These are phyloP conservation scores for Zelleria hepariella DNA, from an alignment of 2,888 invertebrate species.

Conservation along the genomic window DNA sequence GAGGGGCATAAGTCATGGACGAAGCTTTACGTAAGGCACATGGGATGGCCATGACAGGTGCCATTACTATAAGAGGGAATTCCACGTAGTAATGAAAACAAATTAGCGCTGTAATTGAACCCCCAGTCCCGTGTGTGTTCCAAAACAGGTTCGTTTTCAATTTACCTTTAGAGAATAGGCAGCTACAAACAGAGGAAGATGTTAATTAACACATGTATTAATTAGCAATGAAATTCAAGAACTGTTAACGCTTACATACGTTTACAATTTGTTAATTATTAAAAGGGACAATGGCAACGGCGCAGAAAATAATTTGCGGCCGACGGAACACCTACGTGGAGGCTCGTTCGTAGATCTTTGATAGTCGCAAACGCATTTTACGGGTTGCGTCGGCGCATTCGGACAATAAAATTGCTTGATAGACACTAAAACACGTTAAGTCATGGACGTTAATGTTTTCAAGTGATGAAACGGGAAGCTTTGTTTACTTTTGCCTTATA, in stretches of 20 bases:
- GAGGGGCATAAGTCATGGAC: constrained; percentile 29
- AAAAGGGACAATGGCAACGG: neutral
- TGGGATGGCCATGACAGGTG: neutral
- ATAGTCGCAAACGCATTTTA: neutral
- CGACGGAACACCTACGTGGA: neutral
- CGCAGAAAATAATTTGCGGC: neutral
- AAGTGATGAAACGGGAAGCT: too few species aligned
- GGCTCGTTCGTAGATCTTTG: neutral
- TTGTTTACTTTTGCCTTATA: too few species aligned
- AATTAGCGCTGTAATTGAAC: neutral
- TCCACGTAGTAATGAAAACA: neutral
- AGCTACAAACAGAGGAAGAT: neutral
- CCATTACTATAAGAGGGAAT: neutral
- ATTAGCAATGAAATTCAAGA: neutral
- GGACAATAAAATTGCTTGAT: too few species aligned
- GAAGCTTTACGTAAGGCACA: neutral
- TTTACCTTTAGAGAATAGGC: neutral
- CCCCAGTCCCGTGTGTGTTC: neutral
- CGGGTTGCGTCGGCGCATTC: neutral
- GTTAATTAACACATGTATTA: neutral
- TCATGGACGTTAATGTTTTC: too few species aligned
- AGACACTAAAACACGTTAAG: too few species aligned
- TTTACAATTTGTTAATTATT: constrained; percentile 1
- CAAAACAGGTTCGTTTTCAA: neutral
- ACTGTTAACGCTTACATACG: neutral